Percentiles rank a stretch among this genome's conserved stretches.
Conservation (phyloP, 2,113 vertebrate genomes). For the Phycodurus eques region DNA sequence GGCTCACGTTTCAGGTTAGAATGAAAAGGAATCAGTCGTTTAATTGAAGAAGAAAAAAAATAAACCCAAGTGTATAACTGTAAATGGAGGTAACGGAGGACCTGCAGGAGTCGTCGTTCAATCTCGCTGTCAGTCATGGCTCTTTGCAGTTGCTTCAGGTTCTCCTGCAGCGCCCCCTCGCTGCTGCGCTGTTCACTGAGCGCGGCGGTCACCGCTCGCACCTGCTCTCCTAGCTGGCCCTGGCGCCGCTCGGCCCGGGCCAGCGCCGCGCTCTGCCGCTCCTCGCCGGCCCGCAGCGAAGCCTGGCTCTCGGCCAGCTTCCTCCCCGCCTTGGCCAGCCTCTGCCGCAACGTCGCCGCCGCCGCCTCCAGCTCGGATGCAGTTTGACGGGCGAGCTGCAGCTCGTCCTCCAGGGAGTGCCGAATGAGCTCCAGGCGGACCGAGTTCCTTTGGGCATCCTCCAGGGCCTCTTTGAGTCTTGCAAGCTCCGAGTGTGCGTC, state of each 20-base stretch:
- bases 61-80: too few species aligned
- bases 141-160: conserved; percentile 69
- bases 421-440: conserved; percentile 67
- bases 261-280: conserved; percentile 59
- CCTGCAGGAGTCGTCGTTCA: conserved; percentile 76
- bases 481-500: conserved; percentile 57
- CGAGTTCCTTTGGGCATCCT: conserved; percentile 62
- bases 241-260: conserved; percentile 71
- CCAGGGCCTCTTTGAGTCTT: conserved; percentile 70
- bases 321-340: conserved; percentile 58
- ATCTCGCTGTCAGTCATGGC: conserved; percentile 71
- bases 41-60: not conserved
- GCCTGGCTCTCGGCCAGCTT: conserved; percentile 73
- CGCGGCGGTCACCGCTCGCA: conserved; percentile 62
- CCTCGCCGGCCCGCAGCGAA: conserved; percentile 58
- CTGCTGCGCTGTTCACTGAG: conserved; percentile 59
- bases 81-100: conserved; percentile 22
- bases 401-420: conserved; percentile 70
- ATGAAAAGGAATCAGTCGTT: not conserved
- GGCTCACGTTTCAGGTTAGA: not conserved
- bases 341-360: conserved; percentile 61
- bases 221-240: conserved; percentile 68
- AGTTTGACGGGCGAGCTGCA: conserved; percentile 68
- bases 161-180: conserved; percentile 66
- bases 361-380: conserved; percentile 69